phyloP scores from a whole-genome alignment of 2,113 vertebrate species.

The Butorides virescens region DNA sequence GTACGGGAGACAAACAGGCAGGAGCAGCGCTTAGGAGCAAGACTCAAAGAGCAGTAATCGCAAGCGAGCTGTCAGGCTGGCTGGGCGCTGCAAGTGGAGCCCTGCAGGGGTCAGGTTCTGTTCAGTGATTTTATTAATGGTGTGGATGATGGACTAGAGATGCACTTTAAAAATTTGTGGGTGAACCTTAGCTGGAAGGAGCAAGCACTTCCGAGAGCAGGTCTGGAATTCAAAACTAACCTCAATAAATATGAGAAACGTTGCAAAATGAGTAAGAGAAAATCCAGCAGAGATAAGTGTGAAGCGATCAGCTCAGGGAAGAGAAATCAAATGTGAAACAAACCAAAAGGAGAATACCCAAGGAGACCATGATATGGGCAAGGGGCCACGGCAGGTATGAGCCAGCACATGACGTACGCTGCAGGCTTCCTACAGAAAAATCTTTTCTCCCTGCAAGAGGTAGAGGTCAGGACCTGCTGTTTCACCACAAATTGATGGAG shows the following conservation, averaged over 20 bases:
- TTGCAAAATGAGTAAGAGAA: neutral
- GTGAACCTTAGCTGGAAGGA: neutral
- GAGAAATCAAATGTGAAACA: neutral
- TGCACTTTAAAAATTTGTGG: neutral
- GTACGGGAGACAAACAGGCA: neutral
- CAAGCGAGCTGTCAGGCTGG: neutral
- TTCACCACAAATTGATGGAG: neutral
- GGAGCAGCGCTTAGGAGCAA: neutral
- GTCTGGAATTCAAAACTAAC: neutral
- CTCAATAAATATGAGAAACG: neutral
- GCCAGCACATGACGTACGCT: rapidly evolving
- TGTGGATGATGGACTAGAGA: neutral
- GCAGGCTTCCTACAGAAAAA: neutral
- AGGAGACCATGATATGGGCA: neutral
- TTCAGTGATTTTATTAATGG: neutral
- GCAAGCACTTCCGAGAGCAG: neutral
- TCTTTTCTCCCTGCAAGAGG: neutral
- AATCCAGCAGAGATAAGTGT: neutral
- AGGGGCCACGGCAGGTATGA: rapidly evolving
- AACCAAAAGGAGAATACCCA: neutral
- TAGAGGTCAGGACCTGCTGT: neutral
- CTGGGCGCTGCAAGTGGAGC: neutral
- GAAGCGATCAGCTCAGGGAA: neutral
- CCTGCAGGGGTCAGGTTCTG: neutral
- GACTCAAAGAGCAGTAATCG: neutral